Base-by-base conservation (phyloP, 2,113 vertebrate species). In the Gila orcuttii region DNA sequence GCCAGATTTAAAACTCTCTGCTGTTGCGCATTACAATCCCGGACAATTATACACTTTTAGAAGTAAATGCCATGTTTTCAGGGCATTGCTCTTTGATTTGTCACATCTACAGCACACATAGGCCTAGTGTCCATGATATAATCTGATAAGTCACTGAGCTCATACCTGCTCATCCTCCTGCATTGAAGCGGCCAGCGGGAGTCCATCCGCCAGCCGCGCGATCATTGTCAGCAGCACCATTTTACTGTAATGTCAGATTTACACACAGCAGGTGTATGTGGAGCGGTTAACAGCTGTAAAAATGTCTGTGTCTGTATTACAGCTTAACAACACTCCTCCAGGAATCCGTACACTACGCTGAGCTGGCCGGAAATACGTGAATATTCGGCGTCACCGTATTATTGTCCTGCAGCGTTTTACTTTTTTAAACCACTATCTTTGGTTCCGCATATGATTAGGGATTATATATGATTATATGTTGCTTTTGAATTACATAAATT, bases 211-310 rank as follows among this genome's bases (percentile, higher is more conserved):
- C 93, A 99, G 94, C 39, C 98, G 95, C 62, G 97, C 98, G 90
- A 99, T 99, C 97, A 99, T 98, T 23, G 98, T 99, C 17, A 99
- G 94, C 87, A 99, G 90, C 94, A 99, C 97, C 97, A 99, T 99
- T 64, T 91, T 89, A 83, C 36, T 87, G 4, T 45, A 13, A 76
- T 78, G 79, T 82, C 45, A 55, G 74, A 36, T 85, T 64, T 50
- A 50, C 62, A 47, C 12, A 19, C 77, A 25, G 86, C 62, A 52
- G 28, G 45, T 73, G 28, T 59, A 47, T 36, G 13, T 47, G 62
- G 69, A 36, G 12, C 10, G 7, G 36, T 9, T 77, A 2, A 69
- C 25, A 60, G 33, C 36, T 47, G 25, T 25, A 6, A 25, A 66
- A 86, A 79, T 23, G 10, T 59, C 50, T 28, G 15, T 78, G 36